phyloP scores from a whole-genome alignment of 2,888 invertebrate genomes.

The Caenorhabditis sp. region DNA sequence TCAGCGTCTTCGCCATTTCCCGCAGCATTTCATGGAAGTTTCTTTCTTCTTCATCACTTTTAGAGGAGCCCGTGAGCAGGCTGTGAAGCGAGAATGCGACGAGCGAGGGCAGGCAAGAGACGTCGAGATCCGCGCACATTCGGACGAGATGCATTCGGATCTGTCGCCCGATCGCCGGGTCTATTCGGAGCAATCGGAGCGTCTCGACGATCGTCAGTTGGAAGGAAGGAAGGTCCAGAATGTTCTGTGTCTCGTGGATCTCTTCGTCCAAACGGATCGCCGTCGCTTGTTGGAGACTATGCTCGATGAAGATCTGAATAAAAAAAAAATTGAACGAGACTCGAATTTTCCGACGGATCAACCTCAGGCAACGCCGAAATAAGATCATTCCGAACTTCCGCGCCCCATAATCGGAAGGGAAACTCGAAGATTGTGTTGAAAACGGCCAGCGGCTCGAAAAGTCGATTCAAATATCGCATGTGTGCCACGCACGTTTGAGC shows the following conservation, averaged over 20 bases:
- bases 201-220: slow-evolving; percentile 45
- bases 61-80: not conserved
- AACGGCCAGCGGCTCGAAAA: slow-evolving; percentile 37
- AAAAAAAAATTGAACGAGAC: too few species aligned
- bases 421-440: slow-evolving; percentile 39
- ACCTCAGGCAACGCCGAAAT: slow-evolving; percentile 39
- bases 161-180: not conserved
- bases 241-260: slow-evolving; percentile 11
- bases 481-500: slow-evolving; percentile 37
- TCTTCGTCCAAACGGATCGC: slow-evolving; percentile 21
- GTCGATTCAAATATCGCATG: slow-evolving; percentile 30
- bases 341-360: not conserved
- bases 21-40: slow-evolving; percentile 37
- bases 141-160: slow-evolving; percentile 25
- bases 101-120: slow-evolving; percentile 18
- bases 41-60: slow-evolving; percentile 37
- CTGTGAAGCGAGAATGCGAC: slow-evolving; percentile 24
- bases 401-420: slow-evolving; percentile 28
- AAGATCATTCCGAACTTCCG: slow-evolving; percentile 9
- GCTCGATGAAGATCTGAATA: slow-evolving; percentile 43
- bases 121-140: slow-evolving; percentile 20
- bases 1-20: slow-evolving; percentile 26
- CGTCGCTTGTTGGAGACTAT: slow-evolving; percentile 24
- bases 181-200: slow-evolving; percentile 39
- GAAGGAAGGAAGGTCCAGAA: slow-evolving; percentile 8